Evolutionary conservation across 2,797 vertebrate species (phyloP), one percentile per base, ranked within the genome.

Genomic region (Fringilla coelebs): DNA sequence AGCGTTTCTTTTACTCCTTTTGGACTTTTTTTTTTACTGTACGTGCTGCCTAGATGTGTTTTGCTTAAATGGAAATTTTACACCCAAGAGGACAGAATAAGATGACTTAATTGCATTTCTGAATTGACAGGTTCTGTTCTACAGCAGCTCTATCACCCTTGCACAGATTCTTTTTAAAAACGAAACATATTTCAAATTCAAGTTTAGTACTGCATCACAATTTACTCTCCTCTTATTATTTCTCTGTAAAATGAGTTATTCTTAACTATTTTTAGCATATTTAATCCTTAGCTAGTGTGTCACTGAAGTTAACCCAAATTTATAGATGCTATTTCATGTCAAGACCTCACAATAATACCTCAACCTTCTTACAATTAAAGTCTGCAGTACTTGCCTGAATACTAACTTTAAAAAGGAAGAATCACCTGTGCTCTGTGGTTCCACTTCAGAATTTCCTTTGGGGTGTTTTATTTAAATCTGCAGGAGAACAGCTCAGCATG

Each of bases 391-490:
- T 93, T 88, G 65, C 28, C 66, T 91, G 80, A 90, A 94, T 78
- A 43, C 31, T 85, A 43, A 32, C 70, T 78, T 85, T 65, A 38
- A 68, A 94, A 81, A 58, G 28, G 22, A 79, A 88, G 40, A 62
- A 58, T 70, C 82, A 66, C 46, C 31, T 88, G 46, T 60, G 49
- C 58, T 75, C 72, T 76, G 13, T 75, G 65, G 17, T 76, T 86
- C 46, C 43, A 84, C 70, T 92, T 80, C 78, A 88, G 54, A 66
- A 49, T 91, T 91, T 96, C 43, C 90, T 93, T 90, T 92, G 26
- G 54, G 90, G 32, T 62, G 40, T 46, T 94, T 92, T 84, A 88
- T 88, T 91, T 92, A 86, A 96, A 93, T 26, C 92, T 73, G 60
- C 70, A 84, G 87, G 78, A 93, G 87, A 94, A 72, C 34, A 81